Evolutionary conservation across 2,888 invertebrate genomes (phyloP), one percentile per base, ranked within the genome.

Genomic region (Mimas tiliae): DNA sequence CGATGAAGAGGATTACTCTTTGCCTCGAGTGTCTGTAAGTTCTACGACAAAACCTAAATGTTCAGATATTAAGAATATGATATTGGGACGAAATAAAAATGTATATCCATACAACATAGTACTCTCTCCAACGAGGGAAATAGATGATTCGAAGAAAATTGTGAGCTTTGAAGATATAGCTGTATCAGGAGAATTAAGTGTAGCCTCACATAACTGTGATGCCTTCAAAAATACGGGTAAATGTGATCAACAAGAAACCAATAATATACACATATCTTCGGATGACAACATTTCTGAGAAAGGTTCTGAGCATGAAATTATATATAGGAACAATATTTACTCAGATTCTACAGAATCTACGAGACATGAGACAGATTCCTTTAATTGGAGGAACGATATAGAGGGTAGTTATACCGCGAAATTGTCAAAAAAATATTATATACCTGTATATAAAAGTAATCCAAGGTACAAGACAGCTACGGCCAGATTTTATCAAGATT

Each of bases 31-130:
- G 0, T 77, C 78, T 42, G 76, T 85, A 6, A 78, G 83, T 69
- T 63, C 75, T 67, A 67, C 69, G 0, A 76, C 68, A 65, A 78
- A 76, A 71, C 63, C 68, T 2, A 79, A 80, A 69, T 70, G 78
- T 58, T 74, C 81, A 63, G 88, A 90, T 47, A 86, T 90, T 1
- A 88, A 86, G 74, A 82, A 93, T 68, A 82, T 94, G 68, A 92
- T 94, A 68, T 78, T 94, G 70, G 93, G 94, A 9, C 81, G 88
- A 12, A 90, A 86, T 66, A 71, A 83, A 70, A 82, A 89, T 68
- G 69, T 82, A 1, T 93, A 91, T 79, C 94, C 94, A 0, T 94
- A 94, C 67, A 94, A 93, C 69, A 87, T 94, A 70, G 76, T 86
- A 62, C 68, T 93, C 47, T 94, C 94, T 47, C 93, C 94, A 73